Evolutionary conservation across 2,888 invertebrate species (phyloP), one percentile per base, ranked within the genome.

Genomic region (Drosophila falleni): DNA sequence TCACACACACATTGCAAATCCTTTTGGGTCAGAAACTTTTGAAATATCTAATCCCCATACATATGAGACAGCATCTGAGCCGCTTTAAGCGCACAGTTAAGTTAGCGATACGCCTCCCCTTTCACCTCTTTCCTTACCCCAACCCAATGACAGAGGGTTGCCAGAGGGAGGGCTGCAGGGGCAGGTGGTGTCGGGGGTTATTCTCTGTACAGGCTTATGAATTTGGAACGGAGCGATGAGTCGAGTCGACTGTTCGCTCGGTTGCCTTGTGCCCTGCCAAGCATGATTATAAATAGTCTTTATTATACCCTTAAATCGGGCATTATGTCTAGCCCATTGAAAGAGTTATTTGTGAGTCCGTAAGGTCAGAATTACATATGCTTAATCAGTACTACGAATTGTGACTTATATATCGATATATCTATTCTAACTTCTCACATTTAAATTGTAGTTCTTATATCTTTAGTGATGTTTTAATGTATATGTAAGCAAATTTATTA

Each of bases 1-100:
- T 10, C 46, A 58, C 69, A 55, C 55, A 41, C 39, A 55, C 55
- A 41, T 35, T 16, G 23, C 65, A 87, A 89, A 89, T 83, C 89
- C 89, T 81, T 89, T 87, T 88, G 89, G 89, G 89, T 87, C 85
- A 87, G 70, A 88, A 89, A 89, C 83, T 85, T 89, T 89, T 81
- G 73, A 87, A 80, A 85, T 80, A 85, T 78, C 77, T 81, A 83
- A 80, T 80, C 79, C 84, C 71, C 87, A 69, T 84, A 71, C 74
- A 78, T 77, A 73, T 62, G 66, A 78, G 71, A 71, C 60, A 71
- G 54, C 71, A 66, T 72, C 69, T 62, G 71, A 75, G 73, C 70
- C 58, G 74, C 68, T 75, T 78, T 78, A 77, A 74, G 67, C 77
- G 61, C 69, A 49, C 76, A 61, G 74, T 59, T 58, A 47, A 67